A percentile compares a stretch with the other conserved stretches of the same genome.
Conservation (phyloP, 1,140 invertebrate species). For the Manduca sexta region DNA sequence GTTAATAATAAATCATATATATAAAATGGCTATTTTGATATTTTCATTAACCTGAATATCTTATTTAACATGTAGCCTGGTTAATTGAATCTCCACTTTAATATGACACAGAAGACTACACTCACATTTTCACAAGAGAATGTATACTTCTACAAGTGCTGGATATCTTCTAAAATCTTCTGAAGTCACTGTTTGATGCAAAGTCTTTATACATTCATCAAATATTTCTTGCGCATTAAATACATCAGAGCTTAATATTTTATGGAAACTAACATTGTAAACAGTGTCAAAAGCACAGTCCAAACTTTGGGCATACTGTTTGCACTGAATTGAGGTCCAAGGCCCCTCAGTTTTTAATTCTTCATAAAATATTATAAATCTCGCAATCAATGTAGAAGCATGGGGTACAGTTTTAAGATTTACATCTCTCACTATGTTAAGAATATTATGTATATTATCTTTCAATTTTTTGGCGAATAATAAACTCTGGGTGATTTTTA, state of each 20-base stretch:
- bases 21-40: too few species aligned
- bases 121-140: slow-evolving; percentile 30
- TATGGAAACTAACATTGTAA: slow-evolving; percentile 24
- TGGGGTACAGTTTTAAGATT: slow-evolving; percentile 17
- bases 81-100: neutral
- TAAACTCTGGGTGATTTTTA: slow-evolving; percentile 34
- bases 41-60: neutral
- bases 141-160: slow-evolving; percentile 46
- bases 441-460: slow-evolving; percentile 26
- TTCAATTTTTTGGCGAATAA: slow-evolving; percentile 33
- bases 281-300: slow-evolving; percentile 32
- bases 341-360: slow-evolving; percentile 30
- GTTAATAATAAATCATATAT: too few species aligned
- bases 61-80: neutral
- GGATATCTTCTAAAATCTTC: slow-evolving; percentile 49
- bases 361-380: slow-evolving; percentile 36
- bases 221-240: slow-evolving; percentile 38
- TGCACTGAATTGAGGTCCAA: slow-evolving; percentile 33
- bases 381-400: slow-evolving; percentile 20
- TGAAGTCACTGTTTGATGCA: slow-evolving; percentile 40
- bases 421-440: slow-evolving; percentile 27
- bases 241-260: slow-evolving; percentile 27
- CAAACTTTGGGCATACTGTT: slow-evolving; percentile 31
- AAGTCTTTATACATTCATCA: slow-evolving; percentile 34
- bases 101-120: neutral